A percentile compares a stretch with the other conserved stretches of the same genome.
These are phyloP conservation scores for Circaetus cinerascens DNA, from an alignment of 2,113 vertebrate genomes.

Conservation along the genomic window DNA sequence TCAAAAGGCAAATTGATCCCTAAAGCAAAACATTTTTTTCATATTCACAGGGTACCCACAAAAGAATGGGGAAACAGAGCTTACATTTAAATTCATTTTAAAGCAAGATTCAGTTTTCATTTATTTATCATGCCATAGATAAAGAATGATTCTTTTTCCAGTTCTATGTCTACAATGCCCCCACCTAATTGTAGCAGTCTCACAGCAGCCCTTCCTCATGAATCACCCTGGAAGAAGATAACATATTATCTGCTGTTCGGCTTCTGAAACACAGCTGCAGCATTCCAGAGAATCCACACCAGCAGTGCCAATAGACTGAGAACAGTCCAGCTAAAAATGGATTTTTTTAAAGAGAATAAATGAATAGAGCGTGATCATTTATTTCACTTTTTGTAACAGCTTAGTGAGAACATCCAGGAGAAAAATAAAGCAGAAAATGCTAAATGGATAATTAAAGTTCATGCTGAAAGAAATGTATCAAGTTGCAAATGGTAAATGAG, in stretches of 20 bases:
- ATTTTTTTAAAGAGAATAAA: background rate
- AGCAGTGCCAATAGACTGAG: background rate
- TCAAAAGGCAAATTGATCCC: background rate
- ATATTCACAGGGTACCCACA: background rate
- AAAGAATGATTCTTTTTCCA: background rate
- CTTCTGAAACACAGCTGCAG: background rate
- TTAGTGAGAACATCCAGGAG: background rate
- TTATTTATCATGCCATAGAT: background rate
- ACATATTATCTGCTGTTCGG: background rate
- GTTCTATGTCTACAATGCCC: background rate
- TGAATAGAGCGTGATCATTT: background rate
- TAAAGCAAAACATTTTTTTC: background rate
- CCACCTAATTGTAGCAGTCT: background rate
- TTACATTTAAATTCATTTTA: background rate
- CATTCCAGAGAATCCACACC: background rate
- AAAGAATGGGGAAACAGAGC: background rate
- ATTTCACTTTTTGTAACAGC: conserved; percentile 29
- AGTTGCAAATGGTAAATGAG: background rate
- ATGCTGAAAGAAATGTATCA: background rate
- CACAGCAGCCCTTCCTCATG: background rate
- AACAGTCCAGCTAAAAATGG: background rate
- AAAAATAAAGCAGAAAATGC: background rate
- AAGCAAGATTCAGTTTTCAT: background rate
- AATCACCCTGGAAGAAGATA: background rate
- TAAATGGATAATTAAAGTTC: conserved; percentile 26